Evolutionary conservation across 2,888 invertebrate species (phyloP).

Genomic region (Diadromus collaris): DNA sequence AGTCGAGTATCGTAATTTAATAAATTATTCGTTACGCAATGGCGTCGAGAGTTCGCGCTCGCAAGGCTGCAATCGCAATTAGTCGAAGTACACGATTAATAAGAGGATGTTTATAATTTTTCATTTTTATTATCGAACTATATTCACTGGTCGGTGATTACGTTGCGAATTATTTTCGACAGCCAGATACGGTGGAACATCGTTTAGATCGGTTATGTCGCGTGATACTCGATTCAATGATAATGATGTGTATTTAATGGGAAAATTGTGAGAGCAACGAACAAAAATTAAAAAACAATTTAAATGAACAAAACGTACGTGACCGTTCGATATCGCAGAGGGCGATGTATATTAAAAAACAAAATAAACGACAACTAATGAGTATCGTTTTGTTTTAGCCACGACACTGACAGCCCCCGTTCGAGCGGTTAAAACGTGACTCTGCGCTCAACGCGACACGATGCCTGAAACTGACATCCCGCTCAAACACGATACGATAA

Average conservation of each 20-base stretch:
- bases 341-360: not conserved
- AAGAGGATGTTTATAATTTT: not conserved
- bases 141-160: not conserved
- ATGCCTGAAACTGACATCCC: slow-evolving; percentile 67
- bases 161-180: not conserved
- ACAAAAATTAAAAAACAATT: not conserved
- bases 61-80: not conserved
- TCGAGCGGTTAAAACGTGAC: slow-evolving; percentile 20
- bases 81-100: not conserved
- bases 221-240: not conserved
- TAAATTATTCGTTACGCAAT: not conserved
- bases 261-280: not conserved
- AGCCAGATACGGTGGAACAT: not conserved
- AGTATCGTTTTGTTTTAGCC: slow-evolving; percentile 18
- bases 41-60: not conserved
- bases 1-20: slow-evolving; percentile 11
- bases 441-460: slow-evolving; percentile 62
- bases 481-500: slow-evolving; percentile 60
- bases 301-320: slow-evolving; percentile 26
- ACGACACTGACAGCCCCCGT: slow-evolving; percentile 36
- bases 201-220: not conserved
- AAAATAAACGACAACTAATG: not conserved
- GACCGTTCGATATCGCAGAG: not conserved
- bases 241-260: not conserved
- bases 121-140: not conserved